Evolutionary conservation across 2,113 vertebrate species (phyloP).

Genomic region (Epinephelus cyanopodus): DNA sequence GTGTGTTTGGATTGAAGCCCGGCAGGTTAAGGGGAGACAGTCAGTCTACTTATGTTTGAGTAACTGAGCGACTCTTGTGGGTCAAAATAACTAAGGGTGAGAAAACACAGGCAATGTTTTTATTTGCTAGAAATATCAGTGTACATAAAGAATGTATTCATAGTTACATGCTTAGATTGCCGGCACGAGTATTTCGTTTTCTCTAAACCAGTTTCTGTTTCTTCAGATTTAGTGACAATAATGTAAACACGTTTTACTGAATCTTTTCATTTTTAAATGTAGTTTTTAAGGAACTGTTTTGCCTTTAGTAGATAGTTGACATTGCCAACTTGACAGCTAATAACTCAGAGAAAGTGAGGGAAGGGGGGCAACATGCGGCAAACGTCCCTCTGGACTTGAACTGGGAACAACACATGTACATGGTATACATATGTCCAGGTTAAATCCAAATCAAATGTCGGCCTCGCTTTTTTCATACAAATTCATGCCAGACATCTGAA

Average conservation of each 20-base stretch:
- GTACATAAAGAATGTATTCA: constrained; percentile 58
- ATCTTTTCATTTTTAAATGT: neutral
- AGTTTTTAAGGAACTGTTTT: neutral
- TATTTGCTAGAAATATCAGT: constrained; percentile 57
- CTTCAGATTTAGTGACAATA: neutral
- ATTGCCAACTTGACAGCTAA: neutral
- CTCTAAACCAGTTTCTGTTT: neutral
- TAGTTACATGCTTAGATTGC: neutral
- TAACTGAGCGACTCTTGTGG: constrained; percentile 49
- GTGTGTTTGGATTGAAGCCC: constrained; percentile 54
- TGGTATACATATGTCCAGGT: constrained; percentile 1
- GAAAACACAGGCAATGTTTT: constrained; percentile 47
- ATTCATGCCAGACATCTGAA: neutral
- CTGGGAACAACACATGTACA: neutral
- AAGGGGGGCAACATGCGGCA: neutral
- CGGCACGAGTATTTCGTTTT: neutral
- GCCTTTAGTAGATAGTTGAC: neutral
- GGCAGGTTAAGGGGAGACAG: constrained; percentile 62
- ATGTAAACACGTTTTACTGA: neutral
- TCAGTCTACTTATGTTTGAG: constrained; percentile 57
- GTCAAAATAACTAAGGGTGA: constrained; percentile 68
- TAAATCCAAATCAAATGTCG: neutral
- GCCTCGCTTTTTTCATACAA: neutral
- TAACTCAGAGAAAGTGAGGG: neutral
- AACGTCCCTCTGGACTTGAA: constrained; percentile 6